A percentile compares a stretch with the other conserved stretches of the same genome.
Conservation (phyloP, 2,888 invertebrate species). For the Lasiommata megera region DNA sequence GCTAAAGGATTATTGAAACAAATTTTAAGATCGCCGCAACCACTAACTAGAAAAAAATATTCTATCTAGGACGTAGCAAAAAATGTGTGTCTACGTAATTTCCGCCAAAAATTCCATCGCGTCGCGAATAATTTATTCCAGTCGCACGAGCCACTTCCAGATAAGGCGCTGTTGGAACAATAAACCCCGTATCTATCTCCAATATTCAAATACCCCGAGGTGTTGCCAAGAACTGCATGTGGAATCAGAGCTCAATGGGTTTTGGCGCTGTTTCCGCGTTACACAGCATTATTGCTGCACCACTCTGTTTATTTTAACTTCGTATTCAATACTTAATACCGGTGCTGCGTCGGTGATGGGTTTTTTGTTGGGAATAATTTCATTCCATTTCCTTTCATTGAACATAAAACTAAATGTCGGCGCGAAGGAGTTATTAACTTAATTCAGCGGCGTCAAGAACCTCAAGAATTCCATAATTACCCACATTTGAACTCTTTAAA, state of each 20-base stretch:
- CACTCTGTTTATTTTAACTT: slow-evolving; percentile 8
- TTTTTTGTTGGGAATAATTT: too few relatives aligned
- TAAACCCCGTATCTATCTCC: slow-evolving; percentile 15
- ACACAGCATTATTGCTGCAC: slow-evolving; percentile 6
- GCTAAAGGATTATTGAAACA: too few relatives aligned
- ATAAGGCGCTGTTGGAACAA: slow-evolving; percentile 11
- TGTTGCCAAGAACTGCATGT: slow-evolving; percentile 8
- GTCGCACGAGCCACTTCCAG: slow-evolving; percentile 3
- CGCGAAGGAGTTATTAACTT: too few relatives aligned
- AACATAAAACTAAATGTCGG: too few relatives aligned
- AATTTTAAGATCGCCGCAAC: too few relatives aligned
- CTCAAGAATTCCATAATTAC: too few relatives aligned
- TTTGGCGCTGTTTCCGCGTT: slow-evolving; percentile 10
- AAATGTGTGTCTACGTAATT: too few relatives aligned
- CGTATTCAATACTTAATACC: slow-evolving; percentile 7
- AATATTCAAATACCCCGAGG: slow-evolving; percentile 13
- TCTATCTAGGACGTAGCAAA: too few relatives aligned
- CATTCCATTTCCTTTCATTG: too few relatives aligned
- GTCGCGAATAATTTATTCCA: not conserved
- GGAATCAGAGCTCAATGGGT: slow-evolving; percentile 9
- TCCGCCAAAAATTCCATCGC: not conserved
- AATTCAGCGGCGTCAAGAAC: too few relatives aligned
- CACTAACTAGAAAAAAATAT: too few relatives aligned
- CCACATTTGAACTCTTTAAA: too few relatives aligned
- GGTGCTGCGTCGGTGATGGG: not conserved